Evolutionary conservation across 2,113 vertebrate species (phyloP), one percentile per base, ranked within the genome.

Genomic region (Calypte anna): DNA sequence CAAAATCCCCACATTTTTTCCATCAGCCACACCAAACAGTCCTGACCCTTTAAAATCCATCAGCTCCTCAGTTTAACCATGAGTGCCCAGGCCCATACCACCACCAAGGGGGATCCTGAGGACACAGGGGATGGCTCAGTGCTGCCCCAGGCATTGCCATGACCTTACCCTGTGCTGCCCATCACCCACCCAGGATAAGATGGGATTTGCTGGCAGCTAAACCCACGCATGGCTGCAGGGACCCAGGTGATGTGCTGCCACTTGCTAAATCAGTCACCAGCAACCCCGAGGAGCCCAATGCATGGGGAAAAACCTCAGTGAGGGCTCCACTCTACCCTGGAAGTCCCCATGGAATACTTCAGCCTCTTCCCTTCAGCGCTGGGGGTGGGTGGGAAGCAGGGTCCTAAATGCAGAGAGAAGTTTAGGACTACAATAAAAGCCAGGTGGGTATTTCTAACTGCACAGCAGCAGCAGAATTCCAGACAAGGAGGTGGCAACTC

Each of bases 111-210:
- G n/a, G 43, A 54, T 9, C 16, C 86, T 4, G 14, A 70, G 64
- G 59, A 21, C 38, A 8, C 53, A 30, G 75, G 18, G 63, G 44
- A 72, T 72, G 46, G 46, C 44, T 61, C 2, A 1, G 57, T 14
- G 66, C 44, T 2, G 0, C 59, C 50, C 51, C 16, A 27, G 0
- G 0, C 61, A 6, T 1, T 1, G 53, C 33, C 12, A 4, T 30
- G 36, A 77, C 78, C 58, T 83, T 6, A 5, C 38, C 59, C 81
- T 10, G 59, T 2, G 8, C 68, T 6, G 4, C 31, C 62, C 53
- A 3, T 6, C 87, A 10, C 77, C 53, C 16, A 0, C 30, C 2
- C 31, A 24, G 78, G 86, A 11, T 93, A 22, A 93, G 22, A 36
- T 0, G 9, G 93, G 91, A 93, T 94, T 96, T 96, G 70, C 68